phyloP scores from a whole-genome alignment of 53 echinoderm and acorn worm species.

The Arbacia lixula region DNA sequence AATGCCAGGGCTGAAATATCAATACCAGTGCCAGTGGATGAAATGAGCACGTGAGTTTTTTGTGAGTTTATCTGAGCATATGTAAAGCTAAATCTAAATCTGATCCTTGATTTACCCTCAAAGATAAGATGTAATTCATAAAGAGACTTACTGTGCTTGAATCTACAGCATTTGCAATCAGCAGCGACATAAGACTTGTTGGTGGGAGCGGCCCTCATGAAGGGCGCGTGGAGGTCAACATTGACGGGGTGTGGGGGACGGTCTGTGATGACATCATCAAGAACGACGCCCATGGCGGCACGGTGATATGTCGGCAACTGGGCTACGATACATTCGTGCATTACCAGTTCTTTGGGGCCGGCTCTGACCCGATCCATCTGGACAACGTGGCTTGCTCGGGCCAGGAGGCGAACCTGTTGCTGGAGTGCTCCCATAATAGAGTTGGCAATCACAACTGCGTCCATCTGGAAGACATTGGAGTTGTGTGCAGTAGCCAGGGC shows the following conservation, averaged over 20 bases:
- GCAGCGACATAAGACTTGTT: neutral
- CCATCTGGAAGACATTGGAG: conserved; percentile 44
- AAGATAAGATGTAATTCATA: too few species aligned
- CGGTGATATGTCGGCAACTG: conserved; percentile 37
- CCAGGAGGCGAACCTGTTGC: neutral
- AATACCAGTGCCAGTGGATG: too few species aligned
- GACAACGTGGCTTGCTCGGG: conserved; percentile 42
- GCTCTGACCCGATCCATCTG: conserved; percentile 27
- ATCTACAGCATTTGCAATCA: too few species aligned
- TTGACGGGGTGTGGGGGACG: conserved; percentile 51
- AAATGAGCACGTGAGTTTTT: too few species aligned
- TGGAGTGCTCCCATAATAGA: conserved; percentile 18
- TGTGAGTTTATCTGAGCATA: too few species aligned
- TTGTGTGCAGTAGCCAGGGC: neutral
- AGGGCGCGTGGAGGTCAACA: conserved; percentile 37
- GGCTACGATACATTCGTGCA: conserved; percentile 25
- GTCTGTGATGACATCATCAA: conserved; percentile 21
- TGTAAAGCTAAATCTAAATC: too few species aligned
- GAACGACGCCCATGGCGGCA: neutral
- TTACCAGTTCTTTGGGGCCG: neutral
- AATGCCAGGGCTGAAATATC: too few species aligned
- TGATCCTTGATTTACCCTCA: too few species aligned
- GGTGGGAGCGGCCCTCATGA: neutral
- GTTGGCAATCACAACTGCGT: conserved; percentile 39
- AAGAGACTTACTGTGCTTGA: too few species aligned